Conservation (phyloP, 2,797 vertebrate genomes). For the Lerista edwardsae region DNA sequence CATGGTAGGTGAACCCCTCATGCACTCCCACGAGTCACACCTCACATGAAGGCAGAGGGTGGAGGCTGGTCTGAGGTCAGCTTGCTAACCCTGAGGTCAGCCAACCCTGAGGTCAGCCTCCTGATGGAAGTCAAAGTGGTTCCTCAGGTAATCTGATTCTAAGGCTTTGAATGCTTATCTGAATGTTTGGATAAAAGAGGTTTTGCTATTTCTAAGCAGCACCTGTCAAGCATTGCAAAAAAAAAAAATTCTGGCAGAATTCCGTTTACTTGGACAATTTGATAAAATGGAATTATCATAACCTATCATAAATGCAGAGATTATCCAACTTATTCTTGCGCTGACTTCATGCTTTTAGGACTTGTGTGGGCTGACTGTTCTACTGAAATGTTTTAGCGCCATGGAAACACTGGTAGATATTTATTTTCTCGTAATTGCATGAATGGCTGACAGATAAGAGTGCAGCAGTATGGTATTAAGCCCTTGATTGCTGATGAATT, state of each 20-base stretch:
- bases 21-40: too few relatives aligned
- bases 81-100: too few relatives aligned
- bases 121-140: too few relatives aligned
- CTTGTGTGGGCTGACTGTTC: conserved; percentile 79
- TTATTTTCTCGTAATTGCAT: conserved; percentile 76
- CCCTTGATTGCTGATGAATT: conserved; percentile 65
- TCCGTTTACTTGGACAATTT: conserved; percentile 61
- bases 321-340: conserved; percentile 64
- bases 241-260: conserved; percentile 51
- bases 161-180: too few relatives aligned
- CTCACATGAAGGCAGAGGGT: too few relatives aligned
- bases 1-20: too few relatives aligned
- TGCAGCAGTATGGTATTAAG: conserved; percentile 70
- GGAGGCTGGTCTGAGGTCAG: too few relatives aligned
- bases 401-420: conserved; percentile 80
- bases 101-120: too few relatives aligned
- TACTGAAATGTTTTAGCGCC: conserved; percentile 74
- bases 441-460: conserved; percentile 79
- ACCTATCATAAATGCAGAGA: conserved; percentile 68
- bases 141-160: too few relatives aligned
- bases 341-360: conserved; percentile 73
- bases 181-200: neutral
- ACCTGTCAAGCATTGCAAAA: conserved; percentile 33
- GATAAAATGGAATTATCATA: conserved; percentile 55
- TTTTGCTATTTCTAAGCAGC: neutral